phyloP scores from a whole-genome alignment of 2,113 vertebrate species.

The Peromyscus maniculatus region DNA sequence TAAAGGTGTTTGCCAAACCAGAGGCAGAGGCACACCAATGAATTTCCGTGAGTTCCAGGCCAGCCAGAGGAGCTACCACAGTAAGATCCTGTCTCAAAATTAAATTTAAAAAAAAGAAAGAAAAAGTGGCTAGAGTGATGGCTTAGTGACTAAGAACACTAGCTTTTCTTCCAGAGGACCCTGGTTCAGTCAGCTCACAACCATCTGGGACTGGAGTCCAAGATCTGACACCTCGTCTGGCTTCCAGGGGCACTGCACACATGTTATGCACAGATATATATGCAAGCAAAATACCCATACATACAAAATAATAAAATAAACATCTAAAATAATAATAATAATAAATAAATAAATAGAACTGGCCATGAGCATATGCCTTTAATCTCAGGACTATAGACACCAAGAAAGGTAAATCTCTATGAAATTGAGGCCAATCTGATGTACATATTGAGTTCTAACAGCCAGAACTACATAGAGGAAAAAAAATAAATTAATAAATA shows the following conservation, averaged over 20 bases:
- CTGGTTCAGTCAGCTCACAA: not conserved
- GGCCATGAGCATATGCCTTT: not conserved
- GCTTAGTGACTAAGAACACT: not conserved
- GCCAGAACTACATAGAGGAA: not conserved
- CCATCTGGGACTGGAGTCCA: not conserved
- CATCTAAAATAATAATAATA: not conserved
- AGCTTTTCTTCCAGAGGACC: not conserved
- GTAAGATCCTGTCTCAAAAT: not conserved
- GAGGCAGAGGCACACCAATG: not conserved
- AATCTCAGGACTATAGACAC: not conserved
- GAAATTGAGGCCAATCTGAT: not conserved
- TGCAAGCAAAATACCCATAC: not conserved
- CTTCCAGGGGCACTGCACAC: not conserved
- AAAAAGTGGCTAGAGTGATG: not conserved
- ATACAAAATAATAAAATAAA: not conserved
- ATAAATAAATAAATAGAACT: not conserved
- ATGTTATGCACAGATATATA: not conserved
- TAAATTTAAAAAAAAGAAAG: not conserved
- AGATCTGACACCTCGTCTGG: not conserved
- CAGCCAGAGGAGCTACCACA: not conserved
- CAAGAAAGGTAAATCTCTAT: not conserved
- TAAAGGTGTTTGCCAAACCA: not conserved
- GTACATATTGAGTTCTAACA: not conserved
- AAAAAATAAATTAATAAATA: not conserved
- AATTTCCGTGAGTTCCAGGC: not conserved